Evolutionary conservation across 2,113 vertebrate species (phyloP), one percentile per base, ranked within the genome.

Genomic region (Peucedramus taeniatus): DNA sequence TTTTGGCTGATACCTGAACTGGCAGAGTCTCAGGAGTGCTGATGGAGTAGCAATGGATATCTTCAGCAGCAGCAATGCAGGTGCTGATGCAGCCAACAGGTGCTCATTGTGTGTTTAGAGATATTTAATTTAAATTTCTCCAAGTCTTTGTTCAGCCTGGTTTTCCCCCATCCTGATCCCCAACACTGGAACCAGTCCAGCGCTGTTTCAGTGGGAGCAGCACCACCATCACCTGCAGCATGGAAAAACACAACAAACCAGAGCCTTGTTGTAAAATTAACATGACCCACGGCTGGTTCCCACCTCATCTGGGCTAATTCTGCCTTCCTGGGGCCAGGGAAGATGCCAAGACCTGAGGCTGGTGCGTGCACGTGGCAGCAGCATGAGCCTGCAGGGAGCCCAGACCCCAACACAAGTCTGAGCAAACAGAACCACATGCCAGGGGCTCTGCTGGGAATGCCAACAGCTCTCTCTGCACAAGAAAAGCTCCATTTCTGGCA

Each of bases 331-430:
- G 47, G 28, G 42, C 7, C 28, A 30, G 28, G 35, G 42, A 23
- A 71, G 64, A 24, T 11, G 11, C 42, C 35, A 33, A 18, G 45
- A 17, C 28, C 31, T 6, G 31, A 33, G 54, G 49, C 31, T 72
- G 65, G 45, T 44, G 35, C 4, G 2, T 19, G 10, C 9, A 4
- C 0, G 0, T 13, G 5, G 71, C 54, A 87, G 45, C 20, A 16
- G 37, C 27, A 23, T 0, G 3, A 50, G 26, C 26, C 44, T 39
- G 27, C 27, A 22, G 57, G 23, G 54, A 74, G 60, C 82, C 82
- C 42, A 33, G 65, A 6, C 6, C 2, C 28, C 2, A 0, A 7
- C 0, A 1, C 0, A 1, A 20, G 51, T 0, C 1, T 35, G 26
- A 81, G 45, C 77, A 68, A 44, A 26, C 13, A 28, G 49, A 21